Evolutionary conservation across 1,140 invertebrate genomes (phyloP).

Genomic region (Tenebrio molitor): DNA sequence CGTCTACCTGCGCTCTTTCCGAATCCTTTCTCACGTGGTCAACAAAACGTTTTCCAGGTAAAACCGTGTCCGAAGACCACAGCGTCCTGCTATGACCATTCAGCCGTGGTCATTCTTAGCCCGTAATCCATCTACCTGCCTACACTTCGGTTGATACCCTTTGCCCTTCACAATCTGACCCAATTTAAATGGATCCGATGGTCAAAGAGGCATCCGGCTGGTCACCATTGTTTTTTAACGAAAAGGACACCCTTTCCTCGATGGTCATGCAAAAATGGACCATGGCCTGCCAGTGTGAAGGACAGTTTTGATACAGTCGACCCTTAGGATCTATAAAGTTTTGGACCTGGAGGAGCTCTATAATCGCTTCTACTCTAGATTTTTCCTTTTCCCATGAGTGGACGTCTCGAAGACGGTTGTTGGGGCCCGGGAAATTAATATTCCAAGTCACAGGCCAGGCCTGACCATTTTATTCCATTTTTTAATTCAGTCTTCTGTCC

Average conservation of each 20-base stretch:
- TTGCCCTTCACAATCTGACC: slow-evolving; percentile 50
- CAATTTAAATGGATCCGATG: slow-evolving; percentile 53
- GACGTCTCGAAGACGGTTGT: too few relatives aligned
- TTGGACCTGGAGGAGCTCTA: too few relatives aligned
- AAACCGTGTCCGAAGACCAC: slow-evolving; percentile 15
- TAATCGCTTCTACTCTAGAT: too few relatives aligned
- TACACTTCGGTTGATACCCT: slow-evolving; percentile 53
- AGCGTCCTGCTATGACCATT: slow-evolving; percentile 44
- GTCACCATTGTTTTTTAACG: slow-evolving; percentile 33
- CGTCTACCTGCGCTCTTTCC: slow-evolving; percentile 48
- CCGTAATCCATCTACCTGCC: slow-evolving; percentile 48
- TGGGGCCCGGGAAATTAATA: too few relatives aligned
- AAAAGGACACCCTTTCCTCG: slow-evolving; percentile 9
- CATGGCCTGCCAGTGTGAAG: slow-evolving; percentile 44
- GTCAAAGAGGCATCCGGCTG: slow-evolving; percentile 23
- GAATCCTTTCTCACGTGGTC: slow-evolving; percentile 52
- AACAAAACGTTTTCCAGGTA: slow-evolving; percentile 50
- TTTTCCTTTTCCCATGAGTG: too few relatives aligned
- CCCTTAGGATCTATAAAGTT: too few relatives aligned
- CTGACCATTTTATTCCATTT: too few relatives aligned
- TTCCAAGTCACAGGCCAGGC: too few relatives aligned
- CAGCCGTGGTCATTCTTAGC: slow-evolving; percentile 48
- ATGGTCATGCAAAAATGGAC: slow-evolving; percentile 40
- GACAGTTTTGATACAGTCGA: too few relatives aligned
- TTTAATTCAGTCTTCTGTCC: too few relatives aligned